Percentiles rank a stretch among this genome's conserved stretches.
phyloP scores from a whole-genome alignment of 1,140 invertebrate genomes.

The Bombyx mandarina region DNA sequence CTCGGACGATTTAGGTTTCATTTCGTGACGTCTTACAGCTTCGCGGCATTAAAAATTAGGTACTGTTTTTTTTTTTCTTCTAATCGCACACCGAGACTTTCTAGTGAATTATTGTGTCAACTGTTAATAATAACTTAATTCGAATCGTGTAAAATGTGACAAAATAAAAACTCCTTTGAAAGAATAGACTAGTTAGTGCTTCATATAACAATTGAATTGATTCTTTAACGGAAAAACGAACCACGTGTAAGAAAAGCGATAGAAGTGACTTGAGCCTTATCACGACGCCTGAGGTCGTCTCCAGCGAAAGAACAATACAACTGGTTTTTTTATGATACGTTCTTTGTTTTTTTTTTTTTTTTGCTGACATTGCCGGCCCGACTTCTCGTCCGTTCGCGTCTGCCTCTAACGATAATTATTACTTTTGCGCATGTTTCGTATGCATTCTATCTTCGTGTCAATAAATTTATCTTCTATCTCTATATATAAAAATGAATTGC shows the following conservation, averaged over 20 bases:
- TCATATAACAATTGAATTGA: conserved; percentile 18
- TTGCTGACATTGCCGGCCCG: conserved; percentile 12
- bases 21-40: conserved; percentile 40
- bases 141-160: neutral
- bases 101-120: conserved; percentile 29
- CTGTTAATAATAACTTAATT: conserved; percentile 13
- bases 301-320: conserved; percentile 60
- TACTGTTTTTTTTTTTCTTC: conserved; percentile 24
- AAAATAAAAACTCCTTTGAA: neutral
- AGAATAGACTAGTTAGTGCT: neutral
- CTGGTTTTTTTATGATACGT: conserved; percentile 49
- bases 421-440: conserved; percentile 30
- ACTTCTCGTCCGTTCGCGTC: conserved; percentile 12
- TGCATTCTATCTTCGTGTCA: conserved; percentile 16
- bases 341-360: conserved; percentile 59
- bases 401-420: conserved; percentile 23
- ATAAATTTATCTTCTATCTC: neutral
- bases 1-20: conserved; percentile 43
- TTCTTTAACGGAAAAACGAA: conserved; percentile 25
- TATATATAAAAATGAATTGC: too few species aligned
- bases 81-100: conserved; percentile 30
- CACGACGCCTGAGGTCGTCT: conserved; percentile 38
- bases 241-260: conserved; percentile 43
- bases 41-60: conserved; percentile 27
- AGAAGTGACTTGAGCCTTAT: conserved; percentile 46